Conservation (phyloP, 30 jellyfish, hydroid and myxozoan genomes). For the Aurelia aurita region DNA sequence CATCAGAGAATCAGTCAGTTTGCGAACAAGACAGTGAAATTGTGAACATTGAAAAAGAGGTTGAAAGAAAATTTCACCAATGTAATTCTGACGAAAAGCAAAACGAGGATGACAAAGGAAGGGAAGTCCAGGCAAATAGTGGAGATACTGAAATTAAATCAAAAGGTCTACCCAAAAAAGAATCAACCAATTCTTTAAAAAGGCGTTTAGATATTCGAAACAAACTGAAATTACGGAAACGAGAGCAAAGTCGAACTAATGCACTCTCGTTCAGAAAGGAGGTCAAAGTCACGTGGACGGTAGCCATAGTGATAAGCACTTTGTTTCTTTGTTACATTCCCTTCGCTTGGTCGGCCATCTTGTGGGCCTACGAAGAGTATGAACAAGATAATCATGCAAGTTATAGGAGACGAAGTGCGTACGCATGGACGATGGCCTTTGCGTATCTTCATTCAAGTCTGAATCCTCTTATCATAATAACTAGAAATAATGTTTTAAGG, state of each 20-base stretch:
- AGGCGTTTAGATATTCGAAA: not conserved
- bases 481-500: constrained; percentile 40
- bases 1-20: not conserved
- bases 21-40: not conserved
- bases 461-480: constrained; percentile 44
- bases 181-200: not conserved
- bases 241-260: not conserved
- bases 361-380: constrained; percentile 52
- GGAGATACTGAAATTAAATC: not conserved
- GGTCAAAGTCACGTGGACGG: constrained; percentile 54
- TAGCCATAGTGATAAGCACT: constrained; percentile 43
- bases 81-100: not conserved
- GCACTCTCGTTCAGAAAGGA: constrained; percentile 22
- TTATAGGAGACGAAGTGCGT: constrained; percentile 21
- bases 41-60: not conserved
- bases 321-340: constrained; percentile 56
- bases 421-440: constrained; percentile 63
- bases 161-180: not conserved
- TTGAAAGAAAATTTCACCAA: not conserved
- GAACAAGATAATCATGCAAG: constrained; percentile 11
- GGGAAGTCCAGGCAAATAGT: not conserved
- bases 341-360: constrained; percentile 49
- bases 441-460: constrained; percentile 57
- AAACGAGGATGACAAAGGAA: not conserved
- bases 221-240: not conserved